Percentiles rank a stretch among this genome's conserved stretches.
These are phyloP conservation scores for Drosophila nigricruria DNA, from an alignment of 2,888 invertebrate species.

Conservation along the genomic window DNA sequence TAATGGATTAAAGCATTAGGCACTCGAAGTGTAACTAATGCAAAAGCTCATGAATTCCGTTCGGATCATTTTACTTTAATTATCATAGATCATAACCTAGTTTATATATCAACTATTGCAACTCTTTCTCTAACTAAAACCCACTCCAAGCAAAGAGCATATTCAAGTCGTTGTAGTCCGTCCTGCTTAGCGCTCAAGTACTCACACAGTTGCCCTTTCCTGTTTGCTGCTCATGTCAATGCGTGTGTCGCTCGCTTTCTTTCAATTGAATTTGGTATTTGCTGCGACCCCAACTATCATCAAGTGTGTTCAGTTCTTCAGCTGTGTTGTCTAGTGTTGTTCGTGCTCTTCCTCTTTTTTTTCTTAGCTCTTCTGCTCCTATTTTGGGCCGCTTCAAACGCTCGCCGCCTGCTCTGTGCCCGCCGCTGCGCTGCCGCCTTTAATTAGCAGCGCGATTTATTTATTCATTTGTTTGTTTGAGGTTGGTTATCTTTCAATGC, in stretches of 20 bases:
- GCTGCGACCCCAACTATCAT: constrained; percentile 19
- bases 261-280: constrained; percentile 69
- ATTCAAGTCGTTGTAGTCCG: background rate
- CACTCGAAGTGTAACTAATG: no score
- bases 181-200: constrained; percentile 8
- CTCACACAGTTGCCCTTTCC: constrained; percentile 43
- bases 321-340: constrained; percentile 3
- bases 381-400: constrained; percentile 67
- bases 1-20: no score
- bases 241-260: constrained; percentile 73
- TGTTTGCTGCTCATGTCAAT: constrained; percentile 69
- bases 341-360: background rate
- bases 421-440: constrained; percentile 51
- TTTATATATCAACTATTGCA: no score
- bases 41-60: no score
- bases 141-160: constrained; percentile 29
- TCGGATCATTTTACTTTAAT: no score
- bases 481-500: constrained; percentile 50
- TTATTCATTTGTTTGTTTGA: constrained; percentile 56
- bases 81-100: no score
- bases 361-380: constrained; percentile 46
- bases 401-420: constrained; percentile 31
- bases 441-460: constrained; percentile 79
- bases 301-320: constrained; percentile 25
- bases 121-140: background rate